These are phyloP conservation scores for Zaprionus capensis DNA, from an alignment of 1,140 invertebrate species.

Conservation along the genomic window DNA sequence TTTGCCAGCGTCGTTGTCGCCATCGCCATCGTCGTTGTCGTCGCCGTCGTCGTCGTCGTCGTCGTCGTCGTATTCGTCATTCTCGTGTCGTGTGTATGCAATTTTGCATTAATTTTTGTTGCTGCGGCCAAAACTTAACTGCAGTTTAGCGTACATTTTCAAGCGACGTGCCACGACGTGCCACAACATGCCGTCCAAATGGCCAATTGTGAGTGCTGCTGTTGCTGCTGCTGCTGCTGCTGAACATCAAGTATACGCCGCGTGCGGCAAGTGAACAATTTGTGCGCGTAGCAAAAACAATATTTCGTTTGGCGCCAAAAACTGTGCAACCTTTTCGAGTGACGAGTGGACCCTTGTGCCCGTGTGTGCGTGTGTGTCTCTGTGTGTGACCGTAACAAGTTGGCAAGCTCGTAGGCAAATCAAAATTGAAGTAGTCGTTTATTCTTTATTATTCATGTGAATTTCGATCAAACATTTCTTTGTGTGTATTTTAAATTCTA, in stretches of 20 bases:
- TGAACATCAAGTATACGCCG: conserved; percentile 53
- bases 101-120: conserved; percentile 80
- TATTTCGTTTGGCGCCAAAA: conserved; percentile 73
- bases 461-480: conserved; percentile 6
- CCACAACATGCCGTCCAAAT: conserved; percentile 52
- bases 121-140: conserved; percentile 64
- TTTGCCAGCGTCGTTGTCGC: conserved; percentile 20
- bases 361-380: conserved; percentile 23
- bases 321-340: conserved; percentile 37
- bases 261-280: conserved; percentile 17
- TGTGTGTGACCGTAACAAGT: conserved; percentile 58
- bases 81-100: conserved; percentile 76
- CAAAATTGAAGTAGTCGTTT: background rate
- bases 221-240: background rate
- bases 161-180: conserved; percentile 57
- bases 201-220: conserved; percentile 39
- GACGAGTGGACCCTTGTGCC: background rate
- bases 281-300: conserved; percentile 37
- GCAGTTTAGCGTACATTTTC: conserved; percentile 69
- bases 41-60: conserved; percentile 15
- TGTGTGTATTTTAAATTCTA: background rate
- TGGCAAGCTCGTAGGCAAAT: conserved; percentile 24
- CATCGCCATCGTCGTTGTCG: conserved; percentile 15
- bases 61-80: conserved; percentile 35
- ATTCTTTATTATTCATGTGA: background rate